Conservation (phyloP, 2,888 invertebrate species). For the Athalia rosae region DNA sequence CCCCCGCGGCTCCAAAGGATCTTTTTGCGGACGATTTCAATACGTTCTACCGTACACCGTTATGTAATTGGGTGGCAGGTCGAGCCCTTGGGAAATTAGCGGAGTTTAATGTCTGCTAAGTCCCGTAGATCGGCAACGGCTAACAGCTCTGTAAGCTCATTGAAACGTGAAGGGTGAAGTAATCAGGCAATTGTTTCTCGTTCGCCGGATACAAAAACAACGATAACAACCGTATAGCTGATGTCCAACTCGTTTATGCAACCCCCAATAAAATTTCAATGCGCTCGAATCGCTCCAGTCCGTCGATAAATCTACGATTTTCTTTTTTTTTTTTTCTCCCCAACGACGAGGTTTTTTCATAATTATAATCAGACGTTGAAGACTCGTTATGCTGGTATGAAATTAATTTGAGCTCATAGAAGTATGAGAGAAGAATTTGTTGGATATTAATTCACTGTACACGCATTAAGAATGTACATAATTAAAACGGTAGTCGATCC, state of each 20-base stretch:
- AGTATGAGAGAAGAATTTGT: too few species aligned
- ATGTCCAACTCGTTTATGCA: too few species aligned
- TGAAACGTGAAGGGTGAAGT: neutral
- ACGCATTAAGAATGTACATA: too few species aligned
- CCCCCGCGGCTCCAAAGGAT: neutral
- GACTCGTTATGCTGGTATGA: too few species aligned
- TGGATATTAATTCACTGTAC: too few species aligned
- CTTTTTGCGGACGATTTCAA: neutral
- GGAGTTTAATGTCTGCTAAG: conserved; percentile 34
- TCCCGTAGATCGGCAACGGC: neutral
- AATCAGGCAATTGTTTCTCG: conserved; percentile 36
- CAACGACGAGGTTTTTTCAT: neutral
- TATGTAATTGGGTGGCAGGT: conserved; percentile 16
- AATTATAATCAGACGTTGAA: too few species aligned
- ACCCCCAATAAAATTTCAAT: too few species aligned
- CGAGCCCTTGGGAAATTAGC: conserved; percentile 23
- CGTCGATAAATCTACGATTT: neutral
- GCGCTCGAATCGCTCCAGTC: neutral
- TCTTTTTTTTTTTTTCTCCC: too few species aligned
- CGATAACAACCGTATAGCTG: too few species aligned
- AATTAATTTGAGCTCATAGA: too few species aligned
- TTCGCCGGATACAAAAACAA: neutral
- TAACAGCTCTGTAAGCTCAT: neutral
- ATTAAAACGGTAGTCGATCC: too few species aligned
- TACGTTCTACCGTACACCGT: neutral